Conservation (phyloP, 2,797 vertebrate species). For the Amblyraja radiata region DNA sequence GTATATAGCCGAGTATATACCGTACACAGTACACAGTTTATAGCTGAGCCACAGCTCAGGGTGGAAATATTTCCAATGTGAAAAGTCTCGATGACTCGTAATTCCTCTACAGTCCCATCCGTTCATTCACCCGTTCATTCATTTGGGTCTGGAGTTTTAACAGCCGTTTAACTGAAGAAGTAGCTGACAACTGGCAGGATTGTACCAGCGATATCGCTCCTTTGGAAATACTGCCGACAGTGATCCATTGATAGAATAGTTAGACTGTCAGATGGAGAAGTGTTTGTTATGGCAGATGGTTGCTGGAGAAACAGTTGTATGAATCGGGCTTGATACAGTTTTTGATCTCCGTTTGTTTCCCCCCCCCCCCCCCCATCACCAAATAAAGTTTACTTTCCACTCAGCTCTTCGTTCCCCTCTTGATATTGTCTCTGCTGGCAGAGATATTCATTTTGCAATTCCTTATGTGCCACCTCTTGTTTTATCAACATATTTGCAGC, state of each 20-base stretch:
- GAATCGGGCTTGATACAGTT: background rate
- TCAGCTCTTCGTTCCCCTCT: background rate
- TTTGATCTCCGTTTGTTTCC: background rate
- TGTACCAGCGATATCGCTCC: background rate
- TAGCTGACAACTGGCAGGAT: background rate
- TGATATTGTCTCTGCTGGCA: background rate
- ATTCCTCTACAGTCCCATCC: too few species aligned
- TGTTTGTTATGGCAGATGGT: background rate
- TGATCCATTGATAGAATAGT: background rate
- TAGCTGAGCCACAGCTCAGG: background rate
- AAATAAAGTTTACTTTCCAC: background rate
- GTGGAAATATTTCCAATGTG: background rate
- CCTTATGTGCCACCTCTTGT: background rate
- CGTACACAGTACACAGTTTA: too few species aligned
- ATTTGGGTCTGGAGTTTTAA: too few species aligned
- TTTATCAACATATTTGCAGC: background rate
- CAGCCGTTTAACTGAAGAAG: background rate
- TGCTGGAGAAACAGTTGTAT: background rate
- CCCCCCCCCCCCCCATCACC: background rate
- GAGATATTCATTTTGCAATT: conserved; percentile 8
- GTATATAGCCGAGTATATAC: too few species aligned
- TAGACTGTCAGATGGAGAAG: background rate
- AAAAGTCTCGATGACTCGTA: background rate
- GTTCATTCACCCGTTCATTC: background rate
- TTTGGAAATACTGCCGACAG: background rate